Evolutionary conservation across 2,888 invertebrate genomes (phyloP).

Genomic region (Helleia helle): DNA sequence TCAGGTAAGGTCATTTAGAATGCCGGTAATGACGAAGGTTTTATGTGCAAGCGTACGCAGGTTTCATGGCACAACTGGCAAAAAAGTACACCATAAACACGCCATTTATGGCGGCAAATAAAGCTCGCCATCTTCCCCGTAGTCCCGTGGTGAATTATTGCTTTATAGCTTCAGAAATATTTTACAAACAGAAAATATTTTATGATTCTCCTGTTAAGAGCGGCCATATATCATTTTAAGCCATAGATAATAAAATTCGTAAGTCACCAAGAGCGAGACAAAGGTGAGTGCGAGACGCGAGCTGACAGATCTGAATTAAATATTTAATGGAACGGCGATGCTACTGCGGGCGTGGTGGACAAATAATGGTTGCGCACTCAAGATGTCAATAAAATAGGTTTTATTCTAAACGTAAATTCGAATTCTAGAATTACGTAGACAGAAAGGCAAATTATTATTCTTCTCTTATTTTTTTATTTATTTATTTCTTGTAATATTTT

Average conservation of each 20-base stretch:
- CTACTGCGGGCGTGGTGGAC: too few relatives aligned
- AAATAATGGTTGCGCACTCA: too few relatives aligned
- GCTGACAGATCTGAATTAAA: constrained; percentile 22
- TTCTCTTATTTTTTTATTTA: too few relatives aligned
- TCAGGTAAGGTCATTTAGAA: constrained; percentile 20
- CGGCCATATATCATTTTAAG: constrained; percentile 71
- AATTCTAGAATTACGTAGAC: too few relatives aligned
- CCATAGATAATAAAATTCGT: constrained; percentile 73
- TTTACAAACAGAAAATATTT: constrained; percentile 75
- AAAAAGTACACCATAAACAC: constrained; percentile 70
- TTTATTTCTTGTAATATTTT: too few relatives aligned
- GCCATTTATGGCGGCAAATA: constrained; percentile 72
- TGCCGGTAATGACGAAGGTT: constrained; percentile 47
- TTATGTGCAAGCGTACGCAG: constrained; percentile 48
- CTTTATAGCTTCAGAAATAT: constrained; percentile 74
- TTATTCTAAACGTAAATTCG: too few relatives aligned
- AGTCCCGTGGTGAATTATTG: constrained; percentile 73
- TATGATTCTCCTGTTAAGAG: constrained; percentile 73
- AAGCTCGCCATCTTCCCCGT: constrained; percentile 68
- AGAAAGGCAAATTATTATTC: too few relatives aligned
- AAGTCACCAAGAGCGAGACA: constrained; percentile 63
- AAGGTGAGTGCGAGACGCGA: constrained; percentile 39
- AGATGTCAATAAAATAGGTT: too few relatives aligned
- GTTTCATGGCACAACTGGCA: constrained; percentile 36
- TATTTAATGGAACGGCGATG: constrained; percentile 8